phyloP scores from a whole-genome alignment of 2,888 invertebrate species.

The Acanthoscelides obtectus region DNA sequence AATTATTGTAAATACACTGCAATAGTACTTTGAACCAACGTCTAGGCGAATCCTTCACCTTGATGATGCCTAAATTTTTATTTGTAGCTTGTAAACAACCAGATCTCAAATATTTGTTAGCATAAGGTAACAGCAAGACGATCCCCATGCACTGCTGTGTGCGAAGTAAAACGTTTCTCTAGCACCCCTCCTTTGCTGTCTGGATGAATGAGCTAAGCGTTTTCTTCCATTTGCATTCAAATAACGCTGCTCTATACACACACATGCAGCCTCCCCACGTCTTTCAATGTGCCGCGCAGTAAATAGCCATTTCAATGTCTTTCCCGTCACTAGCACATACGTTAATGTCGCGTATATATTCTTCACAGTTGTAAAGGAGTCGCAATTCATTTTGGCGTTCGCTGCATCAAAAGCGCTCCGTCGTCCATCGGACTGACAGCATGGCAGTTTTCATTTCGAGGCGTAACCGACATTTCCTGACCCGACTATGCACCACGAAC shows the following conservation, averaged over 20 bases:
- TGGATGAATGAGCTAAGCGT: neutral
- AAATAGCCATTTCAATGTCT: neutral
- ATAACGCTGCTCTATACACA: too few species aligned
- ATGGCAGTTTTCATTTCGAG: neutral
- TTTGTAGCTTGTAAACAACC: too few species aligned
- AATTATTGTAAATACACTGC: too few species aligned
- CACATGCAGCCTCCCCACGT: neutral
- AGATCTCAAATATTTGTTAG: neutral
- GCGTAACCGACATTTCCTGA: neutral
- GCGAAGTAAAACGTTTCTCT: neutral
- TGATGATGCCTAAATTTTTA: too few species aligned
- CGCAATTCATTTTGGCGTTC: neutral
- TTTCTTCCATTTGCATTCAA: neutral
- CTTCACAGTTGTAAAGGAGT: neutral
- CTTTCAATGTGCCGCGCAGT: neutral
- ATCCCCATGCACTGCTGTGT: neutral
- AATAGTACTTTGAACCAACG: too few species aligned
- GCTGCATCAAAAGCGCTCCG: neutral
- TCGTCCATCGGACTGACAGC: neutral
- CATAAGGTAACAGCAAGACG: neutral
- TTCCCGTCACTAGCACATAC: neutral
- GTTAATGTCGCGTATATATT: neutral
- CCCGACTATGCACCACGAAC: neutral
- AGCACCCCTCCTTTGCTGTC: neutral
- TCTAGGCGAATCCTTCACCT: too few species aligned